Percentiles rank a stretch among this genome's conserved stretches.
Evolutionary conservation across 2,888 invertebrate species (phyloP).

Genomic region (Eupithecia pulchellata): DNA sequence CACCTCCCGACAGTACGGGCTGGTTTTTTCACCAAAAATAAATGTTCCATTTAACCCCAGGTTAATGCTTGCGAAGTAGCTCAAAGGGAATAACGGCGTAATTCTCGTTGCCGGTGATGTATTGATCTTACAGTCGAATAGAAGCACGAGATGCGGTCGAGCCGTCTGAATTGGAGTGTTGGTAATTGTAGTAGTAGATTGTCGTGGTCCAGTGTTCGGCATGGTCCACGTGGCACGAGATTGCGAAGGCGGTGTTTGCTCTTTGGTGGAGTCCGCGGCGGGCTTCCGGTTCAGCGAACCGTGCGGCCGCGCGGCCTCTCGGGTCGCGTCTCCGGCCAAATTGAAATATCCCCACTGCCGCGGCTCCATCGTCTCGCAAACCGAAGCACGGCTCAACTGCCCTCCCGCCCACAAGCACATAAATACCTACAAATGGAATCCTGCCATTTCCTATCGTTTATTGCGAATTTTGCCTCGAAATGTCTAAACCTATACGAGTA

Average conservation of each 20-base stretch:
- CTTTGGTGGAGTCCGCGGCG: conserved; percentile 81
- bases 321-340: conserved; percentile 83
- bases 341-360: conserved; percentile 79
- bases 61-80: conserved; percentile 11
- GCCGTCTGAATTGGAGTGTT: conserved; percentile 54
- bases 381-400: conserved; percentile 34
- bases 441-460: conserved; percentile 28
- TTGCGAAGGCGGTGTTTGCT: conserved; percentile 84
- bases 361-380: conserved; percentile 39
- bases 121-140: conserved; percentile 41
- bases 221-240: conserved; percentile 84
- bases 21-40: conserved; percentile 16
- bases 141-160: conserved; percentile 29
- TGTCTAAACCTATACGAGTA: conserved; percentile 19
- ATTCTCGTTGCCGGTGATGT: conserved; percentile 39
- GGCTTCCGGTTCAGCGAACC: conserved; percentile 83
- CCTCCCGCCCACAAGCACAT: conserved; percentile 49
- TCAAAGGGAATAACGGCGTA: conserved; percentile 24
- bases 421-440: conserved; percentile 51
- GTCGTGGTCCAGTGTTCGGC: conserved; percentile 78
- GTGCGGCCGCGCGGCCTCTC: conserved; percentile 78
- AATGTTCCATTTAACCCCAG: conserved; percentile 14
- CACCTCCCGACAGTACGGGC: conserved; percentile 20
- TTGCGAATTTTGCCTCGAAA: conserved; percentile 20
- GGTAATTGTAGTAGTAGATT: conserved; percentile 78